Conservation (phyloP, 1,140 invertebrate genomes). For the Meloidogyne floridensis region DNA sequence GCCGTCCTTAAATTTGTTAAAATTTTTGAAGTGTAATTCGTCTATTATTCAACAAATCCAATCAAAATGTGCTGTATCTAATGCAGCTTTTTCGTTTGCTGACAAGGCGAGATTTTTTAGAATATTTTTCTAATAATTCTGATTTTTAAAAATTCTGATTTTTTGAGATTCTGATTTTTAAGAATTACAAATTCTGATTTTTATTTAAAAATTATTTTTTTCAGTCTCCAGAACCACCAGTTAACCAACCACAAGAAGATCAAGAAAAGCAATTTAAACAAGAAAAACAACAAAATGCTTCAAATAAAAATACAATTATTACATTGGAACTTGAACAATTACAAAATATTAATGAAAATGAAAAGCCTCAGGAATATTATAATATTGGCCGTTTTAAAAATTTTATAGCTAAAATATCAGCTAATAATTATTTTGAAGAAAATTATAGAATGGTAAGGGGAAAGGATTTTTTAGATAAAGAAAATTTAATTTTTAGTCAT, state of each 20-base stretch:
- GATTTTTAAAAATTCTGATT: too few relatives aligned
- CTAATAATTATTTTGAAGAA: neutral
- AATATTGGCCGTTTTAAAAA: neutral
- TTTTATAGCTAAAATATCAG: neutral
- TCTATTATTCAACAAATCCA: neutral
- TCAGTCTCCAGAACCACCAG: neutral
- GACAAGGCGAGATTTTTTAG: neutral
- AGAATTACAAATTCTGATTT: too few relatives aligned
- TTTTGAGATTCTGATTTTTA: too few relatives aligned
- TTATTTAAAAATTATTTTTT: neutral
- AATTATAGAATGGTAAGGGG: neutral
- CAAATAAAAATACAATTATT: neutral
- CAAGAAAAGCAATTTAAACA: neutral
- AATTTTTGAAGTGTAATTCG: neutral
- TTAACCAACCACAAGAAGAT: neutral
- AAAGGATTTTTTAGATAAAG: neutral
- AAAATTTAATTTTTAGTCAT: slow-evolving; percentile 20
- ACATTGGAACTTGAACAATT: neutral
- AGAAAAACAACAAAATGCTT: neutral
- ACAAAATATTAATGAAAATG: neutral
- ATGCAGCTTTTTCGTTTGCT: neutral
- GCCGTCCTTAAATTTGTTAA: neutral
- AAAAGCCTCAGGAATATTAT: neutral
- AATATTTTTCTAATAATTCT: neutral
- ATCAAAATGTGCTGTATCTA: neutral